Evolutionary conservation across 2,113 vertebrate genomes (phyloP), one percentile per base, ranked within the genome.

Genomic region (Alethe diademata): DNA sequence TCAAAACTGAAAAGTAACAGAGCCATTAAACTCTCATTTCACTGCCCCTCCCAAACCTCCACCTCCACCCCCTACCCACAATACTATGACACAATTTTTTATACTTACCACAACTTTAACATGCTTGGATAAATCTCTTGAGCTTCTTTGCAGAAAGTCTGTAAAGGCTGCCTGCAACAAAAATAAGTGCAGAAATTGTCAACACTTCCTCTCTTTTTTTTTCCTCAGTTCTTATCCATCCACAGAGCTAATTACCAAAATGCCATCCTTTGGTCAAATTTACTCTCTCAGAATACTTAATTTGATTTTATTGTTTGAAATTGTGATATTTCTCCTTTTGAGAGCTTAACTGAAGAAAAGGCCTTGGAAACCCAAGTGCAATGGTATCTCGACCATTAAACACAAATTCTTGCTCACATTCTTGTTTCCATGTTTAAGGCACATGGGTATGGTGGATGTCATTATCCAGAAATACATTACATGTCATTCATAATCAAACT

Each of bases 101-200:
- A 83, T 96, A 98, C 98, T 98, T 95, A 98, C 98, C 87, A 98
- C 98, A 93, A 98, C 98, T 97, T 98, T 98, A 75, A 98, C 98
- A 14, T 98, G 98, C 83, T 98, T 98, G 87, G 98, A 98, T 94
- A 98, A 97, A 97, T 98, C 98, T 97, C 98, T 98, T 51, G 98
- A 98, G 67, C 98, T 98, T 96, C 98, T 98, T 84, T 98, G 98
- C 35, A 98, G 97, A 67, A 98, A 98, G 94, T 98, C 98, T 90
- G 98, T 98, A 97, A 98, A 98, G 67, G 98, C 98, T 92, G 98
- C 98, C 98, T 98, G 84, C 47, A 97, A 64, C 62, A 92, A 13
- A 96, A 57, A 65, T 20, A 64, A 90, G 56, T 8, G 26, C 50
- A 53, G 33, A 36, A 57, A 83, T 15, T 71, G 22, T 53, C 56